Conservation (phyloP, 2,113 vertebrate genomes). For the Tretioscincus oriximinensis region DNA sequence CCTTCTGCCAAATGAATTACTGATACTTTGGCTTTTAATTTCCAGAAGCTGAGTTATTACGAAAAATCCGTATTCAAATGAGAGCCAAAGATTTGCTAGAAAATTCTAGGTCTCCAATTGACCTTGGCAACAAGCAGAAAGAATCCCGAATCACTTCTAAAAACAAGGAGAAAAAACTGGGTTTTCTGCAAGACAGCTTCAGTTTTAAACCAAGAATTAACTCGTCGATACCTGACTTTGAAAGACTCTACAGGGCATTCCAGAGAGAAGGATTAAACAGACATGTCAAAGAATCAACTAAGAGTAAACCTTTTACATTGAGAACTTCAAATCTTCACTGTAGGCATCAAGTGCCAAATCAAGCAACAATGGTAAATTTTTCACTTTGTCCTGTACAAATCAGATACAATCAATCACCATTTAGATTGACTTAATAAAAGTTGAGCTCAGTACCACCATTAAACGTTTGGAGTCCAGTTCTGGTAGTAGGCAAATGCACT, state of each 20-base stretch:
- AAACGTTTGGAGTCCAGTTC: neutral
- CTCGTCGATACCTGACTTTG: slow-evolving; percentile 82
- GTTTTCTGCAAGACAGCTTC: slow-evolving; percentile 82
- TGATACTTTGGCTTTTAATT: slow-evolving; percentile 52
- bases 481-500: neutral
- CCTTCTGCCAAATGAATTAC: neutral
- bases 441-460: neutral
- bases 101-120: slow-evolving; percentile 61
- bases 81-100: slow-evolving; percentile 77
- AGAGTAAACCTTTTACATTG: slow-evolving; percentile 85
- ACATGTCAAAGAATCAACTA: slow-evolving; percentile 74
- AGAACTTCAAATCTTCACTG: slow-evolving; percentile 77
- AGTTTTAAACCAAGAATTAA: slow-evolving; percentile 87
- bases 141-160: slow-evolving; percentile 70
- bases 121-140: slow-evolving; percentile 40
- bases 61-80: slow-evolving; percentile 77
- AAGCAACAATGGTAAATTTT: slow-evolving; percentile 49
- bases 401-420: neutral
- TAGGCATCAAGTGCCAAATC: slow-evolving; percentile 59
- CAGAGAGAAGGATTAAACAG: slow-evolving; percentile 75
- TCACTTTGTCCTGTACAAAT: neutral
- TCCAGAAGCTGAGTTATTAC: slow-evolving; percentile 80
- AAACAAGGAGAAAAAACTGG: slow-evolving; percentile 76
- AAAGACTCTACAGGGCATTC: slow-evolving; percentile 81
- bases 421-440: neutral